These are phyloP conservation scores for Cheilosia vulpina DNA, from an alignment of 2,888 invertebrate species.

Conservation along the genomic window DNA sequence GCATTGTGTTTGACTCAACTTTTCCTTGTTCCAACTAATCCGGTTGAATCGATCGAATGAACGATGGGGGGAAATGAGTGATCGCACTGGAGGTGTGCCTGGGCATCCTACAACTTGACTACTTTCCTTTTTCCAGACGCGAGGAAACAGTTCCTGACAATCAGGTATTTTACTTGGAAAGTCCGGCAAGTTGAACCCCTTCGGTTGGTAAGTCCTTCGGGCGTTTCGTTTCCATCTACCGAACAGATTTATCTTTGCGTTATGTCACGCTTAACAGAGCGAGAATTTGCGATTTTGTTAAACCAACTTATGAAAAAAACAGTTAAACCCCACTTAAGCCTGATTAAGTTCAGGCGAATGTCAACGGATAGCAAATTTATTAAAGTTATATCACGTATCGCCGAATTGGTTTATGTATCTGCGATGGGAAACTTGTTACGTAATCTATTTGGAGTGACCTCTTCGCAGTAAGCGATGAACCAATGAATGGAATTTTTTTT, in stretches of 20 bases:
- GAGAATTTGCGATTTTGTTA: constrained; percentile 1
- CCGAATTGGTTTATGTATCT: not conserved
- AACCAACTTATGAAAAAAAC: not conserved
- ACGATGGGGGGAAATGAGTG: not conserved
- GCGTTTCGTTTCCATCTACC: constrained; percentile 1
- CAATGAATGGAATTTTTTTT: constrained; percentile 1
- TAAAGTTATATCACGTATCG: too few relatives aligned
- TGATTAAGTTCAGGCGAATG: not conserved
- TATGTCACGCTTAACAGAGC: constrained; percentile 2
- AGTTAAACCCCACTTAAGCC: not conserved
- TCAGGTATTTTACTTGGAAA: too few relatives aligned
- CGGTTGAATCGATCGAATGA: not conserved
- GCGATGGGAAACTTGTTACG: constrained; percentile 13
- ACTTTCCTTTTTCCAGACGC: too few relatives aligned
- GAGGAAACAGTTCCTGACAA: not conserved
- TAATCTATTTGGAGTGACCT: constrained; percentile 12
- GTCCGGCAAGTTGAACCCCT: too few relatives aligned
- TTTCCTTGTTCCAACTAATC: constrained; percentile 9
- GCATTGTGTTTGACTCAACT: constrained; percentile 25
- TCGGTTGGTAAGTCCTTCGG: constrained; percentile 1
- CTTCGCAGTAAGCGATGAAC: not conserved
- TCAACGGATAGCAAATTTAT: not conserved
- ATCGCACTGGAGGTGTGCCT: constrained; percentile 11
- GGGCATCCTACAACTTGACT: constrained; percentile 2
- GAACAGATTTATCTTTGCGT: constrained; percentile 30